Base-by-base conservation (phyloP, 2,888 invertebrate species). In the Aricia artaxerxes region DNA sequence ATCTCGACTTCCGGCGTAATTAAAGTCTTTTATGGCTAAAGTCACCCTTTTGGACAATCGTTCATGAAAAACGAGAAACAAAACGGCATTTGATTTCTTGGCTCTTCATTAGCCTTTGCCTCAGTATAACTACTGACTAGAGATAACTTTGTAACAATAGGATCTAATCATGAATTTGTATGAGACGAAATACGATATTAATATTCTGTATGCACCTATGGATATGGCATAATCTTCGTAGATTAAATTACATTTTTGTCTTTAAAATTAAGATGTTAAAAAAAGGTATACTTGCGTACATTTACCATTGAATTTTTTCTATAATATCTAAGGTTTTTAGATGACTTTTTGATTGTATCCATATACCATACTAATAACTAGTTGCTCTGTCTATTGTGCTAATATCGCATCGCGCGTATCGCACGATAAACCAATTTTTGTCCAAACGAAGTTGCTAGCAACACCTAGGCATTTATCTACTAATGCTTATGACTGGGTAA, bases 21-120 rank as follows among this genome's bases (percentile, higher is more conserved):
- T 69, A 69, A 38, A 69, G 69, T 35, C 35, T 69, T 69, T 69
- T 69, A 69, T 38, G 5, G 69, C 7, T 64, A 31, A 69, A 69
- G 35, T 11, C 31, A 64, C 35, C 16, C 35, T 16, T 69, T 69
- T 69, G 69, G 38, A 38, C 35, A 38, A 69, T 38, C 35, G 69
- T 35, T 16, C 6, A 69, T 69, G 69, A 16, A 69, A 69, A 16
- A 35, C 4, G 69, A 35, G 69, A 13, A 13, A 31, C 16, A 35
- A 69, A 69, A 69, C 35, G 35, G 35, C 69, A 1, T 69, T 69
- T 69, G 35, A 69, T 69, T 38, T 16, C 13, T 38, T 69, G 69
- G 69, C 11, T 31, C 69, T 1, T 1, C 13, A 69, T 35, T 35
- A 69, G 4, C 35, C 4, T 69, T 69, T 4, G 31, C 64, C 31